Evolutionary conservation across 2,113 vertebrate genomes (phyloP).

Genomic region (Ondatra zibethicus): DNA sequence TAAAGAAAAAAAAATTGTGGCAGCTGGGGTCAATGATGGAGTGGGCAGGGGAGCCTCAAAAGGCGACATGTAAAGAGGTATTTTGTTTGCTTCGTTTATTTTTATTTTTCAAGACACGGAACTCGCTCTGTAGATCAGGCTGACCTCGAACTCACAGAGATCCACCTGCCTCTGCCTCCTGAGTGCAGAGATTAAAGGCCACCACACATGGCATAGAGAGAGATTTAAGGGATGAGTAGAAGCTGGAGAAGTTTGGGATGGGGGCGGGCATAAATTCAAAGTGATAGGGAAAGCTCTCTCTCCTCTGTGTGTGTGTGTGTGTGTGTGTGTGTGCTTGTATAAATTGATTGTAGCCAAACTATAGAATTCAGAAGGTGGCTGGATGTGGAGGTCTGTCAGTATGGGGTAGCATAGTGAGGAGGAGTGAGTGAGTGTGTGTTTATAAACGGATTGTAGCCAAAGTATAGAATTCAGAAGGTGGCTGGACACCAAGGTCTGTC

Average conservation of each 20-base stretch:
- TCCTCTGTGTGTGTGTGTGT: no score
- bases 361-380: neutral
- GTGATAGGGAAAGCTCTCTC: neutral
- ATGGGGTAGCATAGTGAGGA: neutral
- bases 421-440: neutral
- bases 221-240: conserved; percentile 20
- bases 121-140: neutral
- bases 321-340: neutral
- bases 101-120: neutral
- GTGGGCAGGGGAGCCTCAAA: neutral
- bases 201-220: neutral
- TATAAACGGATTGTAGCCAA: neutral
- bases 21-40: neutral
- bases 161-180: neutral
- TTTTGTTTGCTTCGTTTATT: neutral
- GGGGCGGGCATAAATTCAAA: neutral
- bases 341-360: neutral
- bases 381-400: neutral
- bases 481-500: neutral
- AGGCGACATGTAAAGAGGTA: neutral
- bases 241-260: neutral
- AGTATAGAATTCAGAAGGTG: neutral
- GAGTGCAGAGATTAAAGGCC: neutral
- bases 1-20: neutral
- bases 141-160: neutral